Percentiles rank a stretch among this genome's conserved stretches.
These are phyloP conservation scores for Drosophila yakuba DNA, from an alignment of 1,140 invertebrate genomes.

Conservation along the genomic window DNA sequence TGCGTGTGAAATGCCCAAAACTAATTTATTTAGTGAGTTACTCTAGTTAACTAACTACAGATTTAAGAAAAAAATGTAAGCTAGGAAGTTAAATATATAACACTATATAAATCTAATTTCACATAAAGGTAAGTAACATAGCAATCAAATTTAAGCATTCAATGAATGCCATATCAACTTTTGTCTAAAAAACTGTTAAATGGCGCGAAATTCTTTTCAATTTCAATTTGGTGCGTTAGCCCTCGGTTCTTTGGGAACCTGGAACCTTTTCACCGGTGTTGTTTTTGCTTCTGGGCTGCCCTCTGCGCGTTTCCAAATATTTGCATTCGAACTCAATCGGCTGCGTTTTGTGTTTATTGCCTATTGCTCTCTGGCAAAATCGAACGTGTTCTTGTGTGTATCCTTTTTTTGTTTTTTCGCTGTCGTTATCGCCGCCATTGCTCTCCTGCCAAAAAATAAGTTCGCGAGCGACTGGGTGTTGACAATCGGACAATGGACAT, in stretches of 20 bases:
- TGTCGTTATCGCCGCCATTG: slow-evolving; percentile 13
- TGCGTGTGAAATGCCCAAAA: not conserved
- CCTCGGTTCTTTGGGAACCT: slow-evolving; percentile 8
- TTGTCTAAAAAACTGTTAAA: slow-evolving; percentile 56
- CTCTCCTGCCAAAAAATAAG: slow-evolving; percentile 49
- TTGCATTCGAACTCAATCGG: slow-evolving; percentile 81
- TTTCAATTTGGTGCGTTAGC: slow-evolving; percentile 60
- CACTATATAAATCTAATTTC: too few relatives aligned
- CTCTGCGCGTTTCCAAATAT: slow-evolving; percentile 61
- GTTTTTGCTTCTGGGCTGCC: slow-evolving; percentile 24
- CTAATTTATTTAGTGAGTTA: too few relatives aligned
- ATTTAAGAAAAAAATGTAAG: too few relatives aligned
- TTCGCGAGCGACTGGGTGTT: slow-evolving; percentile 38
- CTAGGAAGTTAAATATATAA: too few relatives aligned
- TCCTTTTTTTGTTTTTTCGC: slow-evolving; percentile 35
- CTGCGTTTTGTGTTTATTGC: slow-evolving; percentile 80
- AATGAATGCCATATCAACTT: too few relatives aligned
- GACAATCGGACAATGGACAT: slow-evolving; percentile 36
- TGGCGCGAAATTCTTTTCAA: slow-evolving; percentile 79
- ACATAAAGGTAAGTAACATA: not conserved
- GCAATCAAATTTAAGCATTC: not conserved
- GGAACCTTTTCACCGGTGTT: slow-evolving; percentile 17
- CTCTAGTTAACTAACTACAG: too few relatives aligned
- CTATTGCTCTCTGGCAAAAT: slow-evolving; percentile 59
- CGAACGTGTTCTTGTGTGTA: slow-evolving; percentile 36